These are phyloP conservation scores for Rhabdomys dilectus DNA, from an alignment of 2,113 vertebrate species.

Conservation along the genomic window DNA sequence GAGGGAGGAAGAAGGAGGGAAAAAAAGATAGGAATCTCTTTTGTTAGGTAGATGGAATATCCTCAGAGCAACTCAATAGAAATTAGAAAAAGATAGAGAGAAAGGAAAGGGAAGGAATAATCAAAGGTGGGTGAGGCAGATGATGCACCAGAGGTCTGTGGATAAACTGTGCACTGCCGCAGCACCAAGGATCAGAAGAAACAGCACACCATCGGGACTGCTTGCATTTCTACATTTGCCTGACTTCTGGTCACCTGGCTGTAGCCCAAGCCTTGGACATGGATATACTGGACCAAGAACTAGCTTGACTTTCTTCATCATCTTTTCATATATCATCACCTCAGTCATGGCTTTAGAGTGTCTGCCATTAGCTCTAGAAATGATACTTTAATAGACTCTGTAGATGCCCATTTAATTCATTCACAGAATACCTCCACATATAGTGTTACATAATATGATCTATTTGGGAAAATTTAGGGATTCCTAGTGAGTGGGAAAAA, in stretches of 20 bases:
- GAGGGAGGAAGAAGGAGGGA: too few species aligned
- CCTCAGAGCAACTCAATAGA: background rate
- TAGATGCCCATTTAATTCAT: background rate
- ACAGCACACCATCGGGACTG: background rate
- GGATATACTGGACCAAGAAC: background rate
- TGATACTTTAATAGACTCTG: background rate
- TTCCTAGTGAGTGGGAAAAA: background rate
- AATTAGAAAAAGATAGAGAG: too few species aligned
- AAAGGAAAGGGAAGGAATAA: background rate
- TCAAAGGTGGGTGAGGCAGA: background rate
- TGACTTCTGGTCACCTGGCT: background rate
- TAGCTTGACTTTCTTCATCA: background rate
- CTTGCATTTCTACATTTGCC: background rate
- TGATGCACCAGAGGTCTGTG: background rate
- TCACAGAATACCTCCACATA: background rate
- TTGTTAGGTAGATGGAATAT: background rate
- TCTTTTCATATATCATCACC: background rate
- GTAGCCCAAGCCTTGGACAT: background rate
- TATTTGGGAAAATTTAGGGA: background rate
- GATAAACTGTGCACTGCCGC: background rate
- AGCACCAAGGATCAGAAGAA: background rate
- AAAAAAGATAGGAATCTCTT: background rate
- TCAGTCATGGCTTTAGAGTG: background rate
- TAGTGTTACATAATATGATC: background rate
- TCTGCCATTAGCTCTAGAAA: background rate